Evolutionary conservation across 2,113 vertebrate species (phyloP).

Genomic region (Otus sunia): DNA sequence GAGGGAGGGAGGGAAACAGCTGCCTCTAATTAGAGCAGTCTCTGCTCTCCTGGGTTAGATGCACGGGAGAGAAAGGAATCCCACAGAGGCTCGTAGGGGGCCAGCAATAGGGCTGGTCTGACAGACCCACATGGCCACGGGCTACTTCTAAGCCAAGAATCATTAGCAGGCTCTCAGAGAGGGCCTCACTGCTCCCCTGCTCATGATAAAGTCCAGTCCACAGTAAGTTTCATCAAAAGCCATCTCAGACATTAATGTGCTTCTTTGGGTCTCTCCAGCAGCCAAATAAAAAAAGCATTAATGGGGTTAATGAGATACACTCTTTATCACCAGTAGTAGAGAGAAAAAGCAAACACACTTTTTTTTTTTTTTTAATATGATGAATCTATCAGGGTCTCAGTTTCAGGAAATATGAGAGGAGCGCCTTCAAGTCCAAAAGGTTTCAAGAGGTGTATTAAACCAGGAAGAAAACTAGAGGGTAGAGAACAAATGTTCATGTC

Average conservation of each 20-base stretch:
- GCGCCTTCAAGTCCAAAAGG: background rate
- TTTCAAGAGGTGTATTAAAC: background rate
- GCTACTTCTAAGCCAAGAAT: background rate
- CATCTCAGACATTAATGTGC: background rate
- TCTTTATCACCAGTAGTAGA: background rate
- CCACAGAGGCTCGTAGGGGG: background rate
- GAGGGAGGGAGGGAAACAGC: background rate
- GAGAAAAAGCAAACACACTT: fast-evolving
- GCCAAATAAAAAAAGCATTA: background rate
- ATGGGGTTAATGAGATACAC: background rate
- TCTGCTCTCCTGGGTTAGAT: background rate
- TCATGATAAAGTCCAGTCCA: background rate
- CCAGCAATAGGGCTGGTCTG: background rate
- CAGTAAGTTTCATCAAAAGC: background rate
- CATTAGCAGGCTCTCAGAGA: background rate
- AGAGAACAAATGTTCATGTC: background rate
- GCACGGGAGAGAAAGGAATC: background rate
- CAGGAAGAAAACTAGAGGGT: background rate
- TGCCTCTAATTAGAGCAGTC: background rate
- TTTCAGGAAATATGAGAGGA: background rate
- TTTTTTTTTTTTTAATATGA: background rate
- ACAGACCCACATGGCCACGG: background rate
- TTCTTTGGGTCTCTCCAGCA: background rate
- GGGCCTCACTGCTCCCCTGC: background rate
- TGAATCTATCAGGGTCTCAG: background rate